Evolutionary conservation across 1,140 invertebrate genomes (phyloP), one percentile per base, ranked within the genome.

Genomic region (Theocolax elegans): DNA sequence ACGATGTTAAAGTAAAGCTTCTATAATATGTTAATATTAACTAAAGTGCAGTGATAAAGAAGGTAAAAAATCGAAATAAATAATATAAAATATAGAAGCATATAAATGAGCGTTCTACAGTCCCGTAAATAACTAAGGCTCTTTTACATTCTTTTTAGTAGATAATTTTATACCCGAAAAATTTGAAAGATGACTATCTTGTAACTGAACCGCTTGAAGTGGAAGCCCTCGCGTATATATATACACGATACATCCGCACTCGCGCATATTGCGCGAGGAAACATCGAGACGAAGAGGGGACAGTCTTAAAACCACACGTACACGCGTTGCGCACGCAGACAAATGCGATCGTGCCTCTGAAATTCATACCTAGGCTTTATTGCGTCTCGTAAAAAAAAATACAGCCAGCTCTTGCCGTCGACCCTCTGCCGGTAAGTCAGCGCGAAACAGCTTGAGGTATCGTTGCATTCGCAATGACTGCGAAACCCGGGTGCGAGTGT

Each of bases 391-490:
- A 72, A 72, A 72, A 72, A 64, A 72, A 46, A 66, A 66, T 59
- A 42, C 69, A 49, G 56, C 27, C 25, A 42, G 69, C 54, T 65
- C 21, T 40, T 59, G 35, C 42, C 54, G 35, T 9, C 42, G 2
- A 7, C 27, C 42, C 29, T 54, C 51, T 54, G 19, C 35, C 58
- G 59, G 48, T 64, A 70, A 70, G 67, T 70, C 67, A 70, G 38
- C 67, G 31, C 51, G 51, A 72, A 67, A 62, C 71, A 68, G 71
- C 71, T 72, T 72, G 71, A 56, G 71, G 59, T 67, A 68, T 72
- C 66, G 65, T 72, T 64, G 71, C 71, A 67, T 68, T 67, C 23
- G 51, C 51, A 68, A 68, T 72, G 60, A 29, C 29, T 51, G 21
- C 23, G n/a, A n/a, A n/a, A 29, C 46, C 21, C n/a, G 21, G n/a